A percentile compares a stretch with the other conserved stretches of the same genome.
Evolutionary conservation across 2,797 vertebrate species (phyloP).

Genomic region (Salmo trutta): DNA sequence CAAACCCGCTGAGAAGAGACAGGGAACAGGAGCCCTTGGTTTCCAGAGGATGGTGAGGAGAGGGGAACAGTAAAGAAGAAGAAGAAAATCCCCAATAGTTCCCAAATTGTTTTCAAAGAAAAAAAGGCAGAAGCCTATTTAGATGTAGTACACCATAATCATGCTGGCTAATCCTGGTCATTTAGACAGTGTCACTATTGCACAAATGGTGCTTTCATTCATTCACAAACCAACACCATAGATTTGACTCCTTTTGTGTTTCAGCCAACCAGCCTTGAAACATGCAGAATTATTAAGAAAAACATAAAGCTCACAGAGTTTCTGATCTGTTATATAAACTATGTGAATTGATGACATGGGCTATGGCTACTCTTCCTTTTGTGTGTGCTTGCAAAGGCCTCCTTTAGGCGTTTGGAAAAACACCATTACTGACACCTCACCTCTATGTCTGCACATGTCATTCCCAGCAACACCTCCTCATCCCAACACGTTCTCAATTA

Average conservation of each 20-base stretch:
- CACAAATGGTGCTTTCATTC: background rate
- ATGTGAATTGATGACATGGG: background rate
- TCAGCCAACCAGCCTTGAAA: background rate
- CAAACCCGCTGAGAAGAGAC: background rate
- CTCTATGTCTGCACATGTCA: conserved; percentile 8
- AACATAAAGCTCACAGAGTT: background rate
- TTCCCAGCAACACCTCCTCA: conserved; percentile 32
- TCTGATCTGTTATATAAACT: background rate
- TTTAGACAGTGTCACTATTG: background rate
- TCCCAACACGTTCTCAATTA: conserved; percentile 27
- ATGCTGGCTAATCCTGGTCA: conserved; percentile 3
- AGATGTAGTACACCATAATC: background rate
- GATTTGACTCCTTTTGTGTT: background rate
- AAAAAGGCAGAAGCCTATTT: background rate
- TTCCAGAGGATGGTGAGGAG: background rate
- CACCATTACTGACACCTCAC: conserved; percentile 14
- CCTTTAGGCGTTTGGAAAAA: background rate
- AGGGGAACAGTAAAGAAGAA: background rate
- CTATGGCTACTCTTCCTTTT: background rate
- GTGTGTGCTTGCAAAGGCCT: background rate
- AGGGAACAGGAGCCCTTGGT: background rate
- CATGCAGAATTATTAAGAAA: background rate
- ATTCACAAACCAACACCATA: background rate
- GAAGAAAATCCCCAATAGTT: background rate
- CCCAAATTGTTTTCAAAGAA: background rate